Base-by-base conservation (phyloP, 2,113 vertebrate genomes). In the Pimephales promelas region DNA sequence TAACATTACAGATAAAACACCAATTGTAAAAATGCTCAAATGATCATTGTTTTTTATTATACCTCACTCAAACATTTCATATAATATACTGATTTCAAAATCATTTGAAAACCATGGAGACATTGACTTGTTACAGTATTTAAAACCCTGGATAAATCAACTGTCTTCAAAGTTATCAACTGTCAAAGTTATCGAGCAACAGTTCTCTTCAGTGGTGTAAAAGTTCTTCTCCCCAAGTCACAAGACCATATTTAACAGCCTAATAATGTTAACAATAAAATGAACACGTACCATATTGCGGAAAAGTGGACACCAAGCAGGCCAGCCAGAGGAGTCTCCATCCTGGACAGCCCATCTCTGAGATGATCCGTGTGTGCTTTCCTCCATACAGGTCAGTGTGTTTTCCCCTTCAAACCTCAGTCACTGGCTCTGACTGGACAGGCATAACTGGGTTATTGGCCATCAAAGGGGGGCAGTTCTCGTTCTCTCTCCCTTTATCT, bases 381-480 rank as follows among this genome's bases (percentile, higher is more conserved):
- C 20, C 79, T 83, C 79, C 62, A 59, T 56, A 5, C 24, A 59
- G 22, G 10, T 56, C 54, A 52, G 31, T 75, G 31, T 18, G 24
- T 76, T 70, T 73, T n/a, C 57, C 74, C 5, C 71, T 45, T 59
- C 14, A 43, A 68, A 56, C 40, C 85, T 64, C 76, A 49, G 13
- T 49, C 47, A 70, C 57, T 56, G 49, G 24, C 88, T 87, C 85
- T 84, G 85, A 85, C 78, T 79, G 92, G 88, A 88, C 92, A 92
- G 89, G 91, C 90, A 88, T 91, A 91, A 92, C 90, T 87, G 89
- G 92, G 89, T 57, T 90, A 92, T 89, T 56, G 88, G 92, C 83
- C 34, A 68, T 74, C 74, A 87, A 87, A 81, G 49, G 16, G 77
- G 57, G 54, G 59, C 31, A 75, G 57, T 31, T 72, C 72, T 18